Conservation (phyloP, 2,888 invertebrate species). For the Zonitis immaculata region DNA sequence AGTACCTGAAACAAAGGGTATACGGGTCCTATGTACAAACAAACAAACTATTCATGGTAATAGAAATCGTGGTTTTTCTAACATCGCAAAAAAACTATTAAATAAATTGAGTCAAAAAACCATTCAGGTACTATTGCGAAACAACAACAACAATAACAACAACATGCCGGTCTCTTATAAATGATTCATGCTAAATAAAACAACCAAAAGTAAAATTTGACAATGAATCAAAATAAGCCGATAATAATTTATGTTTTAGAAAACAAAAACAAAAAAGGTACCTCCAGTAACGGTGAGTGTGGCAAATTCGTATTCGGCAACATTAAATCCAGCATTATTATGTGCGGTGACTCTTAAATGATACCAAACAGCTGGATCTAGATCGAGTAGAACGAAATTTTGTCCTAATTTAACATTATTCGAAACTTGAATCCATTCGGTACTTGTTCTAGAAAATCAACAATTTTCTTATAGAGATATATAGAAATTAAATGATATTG, state of each 20-base stretch:
- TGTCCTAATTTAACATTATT: conserved; percentile 89
- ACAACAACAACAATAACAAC: conserved; percentile 6
- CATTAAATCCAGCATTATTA: conserved; percentile 93
- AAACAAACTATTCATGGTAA: neutral
- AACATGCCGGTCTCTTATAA: neutral
- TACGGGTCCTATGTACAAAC: conserved; percentile 18
- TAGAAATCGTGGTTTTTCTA: neutral
- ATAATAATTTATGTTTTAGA: too few relatives aligned
- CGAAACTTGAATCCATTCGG: conserved; percentile 91
- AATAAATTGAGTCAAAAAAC: conserved; percentile 1
- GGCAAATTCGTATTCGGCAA: conserved; percentile 93
- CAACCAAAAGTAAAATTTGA: conserved; percentile 11
- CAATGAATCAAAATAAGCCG: conserved; percentile 11
- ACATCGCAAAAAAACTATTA: conserved; percentile 2
- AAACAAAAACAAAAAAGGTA: too few relatives aligned
- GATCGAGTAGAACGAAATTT: conserved; percentile 84
- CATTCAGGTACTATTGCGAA: conserved; percentile 50
- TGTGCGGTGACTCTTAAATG: conserved; percentile 86
- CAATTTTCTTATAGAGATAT: too few relatives aligned
- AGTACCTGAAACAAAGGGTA: conserved; percentile 76
- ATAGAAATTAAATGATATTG: too few relatives aligned
- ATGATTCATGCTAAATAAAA: conserved; percentile 8
- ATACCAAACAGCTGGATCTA: conserved; percentile 93
- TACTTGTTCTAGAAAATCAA: conserved; percentile 67
- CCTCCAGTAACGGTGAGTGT: conserved; percentile 92